phyloP scores from a whole-genome alignment of 2,113 vertebrate genomes.

The Trogon melanurus region DNA sequence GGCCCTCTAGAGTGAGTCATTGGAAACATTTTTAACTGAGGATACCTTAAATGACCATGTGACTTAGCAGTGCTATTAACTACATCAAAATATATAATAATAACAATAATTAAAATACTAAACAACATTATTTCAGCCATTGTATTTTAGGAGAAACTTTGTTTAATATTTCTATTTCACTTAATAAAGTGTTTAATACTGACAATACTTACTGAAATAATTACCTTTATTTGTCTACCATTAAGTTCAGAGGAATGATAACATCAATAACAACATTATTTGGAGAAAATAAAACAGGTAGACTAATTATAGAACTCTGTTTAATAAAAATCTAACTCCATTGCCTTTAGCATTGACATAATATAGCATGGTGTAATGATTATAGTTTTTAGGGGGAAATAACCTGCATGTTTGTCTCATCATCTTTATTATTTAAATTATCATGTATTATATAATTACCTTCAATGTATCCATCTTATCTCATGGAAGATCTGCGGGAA shows the following conservation, averaged over 20 bases:
- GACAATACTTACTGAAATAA: conserved; percentile 3
- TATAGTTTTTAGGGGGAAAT: conserved; percentile 36
- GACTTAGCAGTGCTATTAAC: neutral
- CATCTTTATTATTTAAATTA: conserved; percentile 53
- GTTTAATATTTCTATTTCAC: neutral
- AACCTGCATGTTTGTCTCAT: conserved; percentile 30
- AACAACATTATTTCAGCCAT: neutral
- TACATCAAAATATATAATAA: neutral
- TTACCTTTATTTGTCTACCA: conserved; percentile 48
- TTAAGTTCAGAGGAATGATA: conserved; percentile 13
- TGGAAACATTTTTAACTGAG: neutral
- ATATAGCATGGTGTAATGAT: neutral
- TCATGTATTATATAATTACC: conserved; percentile 41
- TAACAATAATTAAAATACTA: neutral
- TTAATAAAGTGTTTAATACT: neutral
- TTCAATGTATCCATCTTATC: conserved; percentile 25
- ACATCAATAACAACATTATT: conserved; percentile 34
- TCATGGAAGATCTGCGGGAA: conserved; percentile 13
- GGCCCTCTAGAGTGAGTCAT: neutral
- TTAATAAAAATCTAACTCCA: conserved; percentile 1
- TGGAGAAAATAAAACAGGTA: conserved; percentile 30
- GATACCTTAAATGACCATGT: neutral
- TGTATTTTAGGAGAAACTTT: neutral
- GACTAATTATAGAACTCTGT: conserved; percentile 41
- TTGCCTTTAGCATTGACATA: conserved; percentile 53